These are phyloP conservation scores for Pinctada fucata DNA, from an alignment of 2,888 invertebrate species.

Conservation along the genomic window DNA sequence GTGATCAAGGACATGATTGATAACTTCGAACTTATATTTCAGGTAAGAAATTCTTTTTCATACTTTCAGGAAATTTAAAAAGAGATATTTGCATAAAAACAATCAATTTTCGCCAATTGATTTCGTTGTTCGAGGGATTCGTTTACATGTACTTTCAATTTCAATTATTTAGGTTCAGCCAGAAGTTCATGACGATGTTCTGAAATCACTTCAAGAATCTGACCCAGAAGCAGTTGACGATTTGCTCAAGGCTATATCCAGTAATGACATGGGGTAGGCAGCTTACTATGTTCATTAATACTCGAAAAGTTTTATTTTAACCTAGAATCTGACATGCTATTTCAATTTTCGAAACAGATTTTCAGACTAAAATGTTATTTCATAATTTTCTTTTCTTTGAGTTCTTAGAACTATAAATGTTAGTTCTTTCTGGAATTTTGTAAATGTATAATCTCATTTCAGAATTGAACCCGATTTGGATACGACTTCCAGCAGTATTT, in stretches of 20 bases:
- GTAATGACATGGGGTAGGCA: conserved; percentile 64
- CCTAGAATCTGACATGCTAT: too few relatives aligned
- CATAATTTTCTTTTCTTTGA: too few relatives aligned
- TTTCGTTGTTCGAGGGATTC: too few relatives aligned
- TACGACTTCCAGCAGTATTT: conserved; percentile 69
- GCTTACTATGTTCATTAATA: too few relatives aligned
- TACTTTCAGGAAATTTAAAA: background rate
- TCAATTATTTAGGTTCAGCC: conserved; percentile 83
- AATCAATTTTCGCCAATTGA: background rate
- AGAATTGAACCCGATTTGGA: conserved; percentile 72
- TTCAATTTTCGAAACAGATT: too few relatives aligned
- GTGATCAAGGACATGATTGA: conserved; percentile 89
- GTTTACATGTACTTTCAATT: too few relatives aligned
- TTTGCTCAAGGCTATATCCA: conserved; percentile 74
- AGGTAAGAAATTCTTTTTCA: conserved; percentile 74
- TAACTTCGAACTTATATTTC: conserved; percentile 85
- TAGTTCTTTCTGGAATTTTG: too few relatives aligned
- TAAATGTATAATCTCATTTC: conserved; percentile 44
- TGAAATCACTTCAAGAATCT: conserved; percentile 89
- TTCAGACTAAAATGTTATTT: too few relatives aligned
- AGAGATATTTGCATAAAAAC: background rate
- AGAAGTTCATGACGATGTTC: conserved; percentile 90
- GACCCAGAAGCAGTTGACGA: conserved; percentile 89
- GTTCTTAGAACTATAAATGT: too few relatives aligned
- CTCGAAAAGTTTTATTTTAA: too few relatives aligned